Base-by-base conservation (phyloP, 2,888 invertebrate species). In the Hanleya hanleyi region DNA sequence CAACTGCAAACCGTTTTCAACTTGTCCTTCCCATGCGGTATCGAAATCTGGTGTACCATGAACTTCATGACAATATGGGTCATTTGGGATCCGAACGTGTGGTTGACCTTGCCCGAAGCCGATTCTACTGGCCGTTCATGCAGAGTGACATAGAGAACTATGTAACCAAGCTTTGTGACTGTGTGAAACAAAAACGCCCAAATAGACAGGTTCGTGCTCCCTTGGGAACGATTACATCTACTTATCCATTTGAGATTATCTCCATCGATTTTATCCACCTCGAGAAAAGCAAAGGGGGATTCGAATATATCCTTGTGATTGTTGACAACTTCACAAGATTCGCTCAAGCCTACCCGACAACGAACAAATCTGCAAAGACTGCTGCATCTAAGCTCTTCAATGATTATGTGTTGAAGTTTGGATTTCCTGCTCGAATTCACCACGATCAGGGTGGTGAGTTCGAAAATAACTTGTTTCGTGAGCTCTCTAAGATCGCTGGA, bases 81-180 rank as follows among this genome's bases (percentile, higher is more conserved):
- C 37, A 41, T 18, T 37, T 66, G 26, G 64, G 69, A 15, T 36
- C 57, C 36, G 72, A 73, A 18, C 41, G 69, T 33, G 61, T 61
- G 29, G 0, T 64, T 0, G 47, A 51, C n/a, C 29, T 69, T 18
- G 36, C 49, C 7, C 68, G 61, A 32, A n/a, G 26, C 18, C 22
- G 64, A 5, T 68, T 73, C 26, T 69, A 64, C 35, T 73, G 73
- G 69, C 64, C 37, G n/a, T 41, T 41, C 6, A 69, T 69, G 41
- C 26, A 66, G 18, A 41, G n/a, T 29, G 67, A 41, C 36, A 47
- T 67, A 29, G 49, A 22, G n/a, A 18, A 38, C 9, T 67, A 67
- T 67, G 67, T 67, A 12, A 67, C 3, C 12, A 38, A 67, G 49
- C 12, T 18, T 18, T 67, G 67, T 67, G 26, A 9, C 1, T 67